Conservation (phyloP, 2,113 vertebrate species). For the Saccopteryx leptura region DNA sequence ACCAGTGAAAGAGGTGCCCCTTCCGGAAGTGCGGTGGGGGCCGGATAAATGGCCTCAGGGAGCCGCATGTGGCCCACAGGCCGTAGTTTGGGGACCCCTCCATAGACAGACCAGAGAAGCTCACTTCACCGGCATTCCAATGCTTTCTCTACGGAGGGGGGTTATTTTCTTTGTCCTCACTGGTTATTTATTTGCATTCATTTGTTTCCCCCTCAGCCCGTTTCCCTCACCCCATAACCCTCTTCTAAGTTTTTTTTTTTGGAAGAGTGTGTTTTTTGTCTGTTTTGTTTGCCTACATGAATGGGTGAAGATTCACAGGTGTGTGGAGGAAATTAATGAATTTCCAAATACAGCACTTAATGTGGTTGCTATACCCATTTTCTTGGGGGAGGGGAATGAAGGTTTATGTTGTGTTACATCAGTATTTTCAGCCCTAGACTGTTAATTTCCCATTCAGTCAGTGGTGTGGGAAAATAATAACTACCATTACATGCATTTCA, state of each 20-base stretch:
- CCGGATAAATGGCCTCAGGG: too few relatives aligned
- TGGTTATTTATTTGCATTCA: not conserved
- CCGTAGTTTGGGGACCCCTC: too few relatives aligned
- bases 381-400: not conserved
- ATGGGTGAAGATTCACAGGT: not conserved
- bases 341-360: not conserved
- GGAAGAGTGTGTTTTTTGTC: not conserved
- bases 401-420: not conserved
- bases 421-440: conserved; percentile 37
- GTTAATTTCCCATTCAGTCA: conserved; percentile 53
- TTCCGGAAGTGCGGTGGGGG: too few relatives aligned
- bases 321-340: not conserved
- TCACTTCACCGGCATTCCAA: not conserved
- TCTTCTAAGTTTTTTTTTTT: not conserved
- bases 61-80: too few relatives aligned
- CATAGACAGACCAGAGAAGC: not conserved
- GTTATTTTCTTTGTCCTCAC: conserved; percentile 10
- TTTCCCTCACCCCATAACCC: not conserved
- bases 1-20: too few relatives aligned
- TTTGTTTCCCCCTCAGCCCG: not conserved
- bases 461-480: conserved; percentile 70
- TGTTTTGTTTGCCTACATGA: not conserved
- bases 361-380: not conserved
- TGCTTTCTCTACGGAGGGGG: not conserved
- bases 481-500: conserved; percentile 49